These are phyloP conservation scores for Eupithecia inturbata DNA, from an alignment of 2,888 invertebrate genomes.

Conservation along the genomic window DNA sequence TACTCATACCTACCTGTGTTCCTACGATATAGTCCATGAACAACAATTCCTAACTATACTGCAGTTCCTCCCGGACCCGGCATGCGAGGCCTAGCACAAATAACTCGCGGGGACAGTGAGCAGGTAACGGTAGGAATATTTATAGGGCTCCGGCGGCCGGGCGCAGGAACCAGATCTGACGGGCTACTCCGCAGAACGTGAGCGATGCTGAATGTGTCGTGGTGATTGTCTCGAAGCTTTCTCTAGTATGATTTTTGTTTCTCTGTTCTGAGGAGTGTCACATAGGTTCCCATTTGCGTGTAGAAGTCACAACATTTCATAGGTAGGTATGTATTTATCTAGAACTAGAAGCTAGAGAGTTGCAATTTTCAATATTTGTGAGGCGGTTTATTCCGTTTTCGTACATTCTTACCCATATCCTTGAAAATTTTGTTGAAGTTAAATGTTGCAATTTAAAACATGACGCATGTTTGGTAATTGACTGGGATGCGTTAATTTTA, in stretches of 20 bases:
- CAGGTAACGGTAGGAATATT: not conserved
- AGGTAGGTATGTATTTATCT: not conserved
- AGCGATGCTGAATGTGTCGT: not conserved
- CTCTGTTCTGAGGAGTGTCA: not conserved
- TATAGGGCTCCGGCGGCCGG: slow-evolving; percentile 1
- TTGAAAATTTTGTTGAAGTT: not conserved
- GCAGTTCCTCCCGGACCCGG: not conserved
- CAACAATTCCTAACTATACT: not conserved
- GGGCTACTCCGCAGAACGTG: not conserved
- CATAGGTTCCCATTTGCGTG: not conserved
- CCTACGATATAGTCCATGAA: not conserved
- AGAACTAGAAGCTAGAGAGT: not conserved
- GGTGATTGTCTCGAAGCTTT: not conserved
- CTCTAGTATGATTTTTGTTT: not conserved
- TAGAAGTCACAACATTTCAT: not conserved
- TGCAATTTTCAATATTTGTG: not conserved
- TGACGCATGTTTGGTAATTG: not conserved
- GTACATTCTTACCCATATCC: not conserved
- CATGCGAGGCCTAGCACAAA: not conserved
- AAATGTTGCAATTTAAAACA: not conserved
- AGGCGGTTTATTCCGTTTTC: not conserved
- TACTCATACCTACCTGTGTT: not conserved
- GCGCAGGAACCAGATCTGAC: not conserved
- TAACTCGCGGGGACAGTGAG: not conserved
- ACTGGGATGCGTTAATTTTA: not conserved